Percentiles rank a stretch among this genome's conserved stretches.
phyloP scores from a whole-genome alignment of 2,888 invertebrate species.

The Gari tellinella region DNA sequence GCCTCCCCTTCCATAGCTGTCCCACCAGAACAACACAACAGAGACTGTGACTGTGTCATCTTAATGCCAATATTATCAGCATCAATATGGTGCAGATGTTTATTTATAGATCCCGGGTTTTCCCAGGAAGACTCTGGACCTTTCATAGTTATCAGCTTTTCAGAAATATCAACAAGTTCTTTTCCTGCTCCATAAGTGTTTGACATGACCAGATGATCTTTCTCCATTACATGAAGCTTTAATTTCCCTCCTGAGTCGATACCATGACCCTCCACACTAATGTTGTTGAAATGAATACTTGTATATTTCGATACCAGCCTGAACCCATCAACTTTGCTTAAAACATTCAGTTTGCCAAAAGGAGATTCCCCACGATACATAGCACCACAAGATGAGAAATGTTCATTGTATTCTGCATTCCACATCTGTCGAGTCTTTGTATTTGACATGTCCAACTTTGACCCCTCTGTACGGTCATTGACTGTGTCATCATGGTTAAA shows the following conservation, averaged over 20 bases:
- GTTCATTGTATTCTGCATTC: constrained; percentile 83
- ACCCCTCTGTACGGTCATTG: constrained; percentile 84
- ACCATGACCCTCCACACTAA: constrained; percentile 51
- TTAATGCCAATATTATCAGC: constrained; percentile 53
- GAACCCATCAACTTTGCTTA: constrained; percentile 74
- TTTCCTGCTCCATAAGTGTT: constrained; percentile 42
- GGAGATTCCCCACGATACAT: constrained; percentile 85
- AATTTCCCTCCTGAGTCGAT: constrained; percentile 63
- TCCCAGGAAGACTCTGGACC: constrained; percentile 64
- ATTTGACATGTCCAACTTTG: constrained; percentile 84
- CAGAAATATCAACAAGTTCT: constrained; percentile 54
- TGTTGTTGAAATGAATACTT: constrained; percentile 55
- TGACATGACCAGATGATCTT: constrained; percentile 51
- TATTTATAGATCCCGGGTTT: constrained; percentile 71
- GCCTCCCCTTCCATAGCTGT: constrained; percentile 24
- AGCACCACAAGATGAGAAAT: constrained; percentile 83
- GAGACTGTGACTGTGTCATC: constrained; percentile 14
- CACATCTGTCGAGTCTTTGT: constrained; percentile 84
- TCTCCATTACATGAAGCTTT: constrained; percentile 69
- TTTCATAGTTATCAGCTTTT: constrained; percentile 66
- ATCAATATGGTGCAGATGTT: constrained; percentile 81
- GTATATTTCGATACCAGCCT: constrained; percentile 72
- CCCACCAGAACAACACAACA: constrained; percentile 29
- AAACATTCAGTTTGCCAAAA: constrained; percentile 81
- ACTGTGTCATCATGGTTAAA: constrained; percentile 85